These are phyloP conservation scores for Phoxinus phoxinus DNA, from an alignment of 2,113 vertebrate genomes.

Conservation along the genomic window DNA sequence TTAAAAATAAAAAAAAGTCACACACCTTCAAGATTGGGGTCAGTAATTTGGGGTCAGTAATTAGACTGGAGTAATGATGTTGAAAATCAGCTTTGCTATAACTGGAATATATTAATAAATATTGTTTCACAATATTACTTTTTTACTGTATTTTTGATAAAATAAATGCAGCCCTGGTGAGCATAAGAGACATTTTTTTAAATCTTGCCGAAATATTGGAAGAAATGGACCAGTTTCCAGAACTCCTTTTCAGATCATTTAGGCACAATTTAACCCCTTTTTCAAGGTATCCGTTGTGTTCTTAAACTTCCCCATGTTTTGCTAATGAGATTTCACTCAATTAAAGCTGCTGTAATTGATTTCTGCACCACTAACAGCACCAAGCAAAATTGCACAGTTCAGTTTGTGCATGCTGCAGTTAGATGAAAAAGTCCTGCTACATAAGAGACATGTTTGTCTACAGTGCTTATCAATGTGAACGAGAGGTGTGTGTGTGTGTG, in stretches of 20 bases:
- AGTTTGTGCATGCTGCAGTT: not conserved
- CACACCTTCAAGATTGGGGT: too few species aligned
- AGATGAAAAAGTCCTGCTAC: not conserved
- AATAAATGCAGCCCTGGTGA: too few species aligned
- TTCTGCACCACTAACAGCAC: not conserved
- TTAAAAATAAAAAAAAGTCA: too few species aligned
- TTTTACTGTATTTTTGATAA: not conserved
- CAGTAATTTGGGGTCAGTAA: too few species aligned
- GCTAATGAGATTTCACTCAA: constrained; percentile 4
- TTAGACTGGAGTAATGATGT: too few species aligned
- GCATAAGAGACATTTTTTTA: not conserved
- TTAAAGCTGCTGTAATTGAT: not conserved
- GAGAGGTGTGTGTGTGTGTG: not conserved
- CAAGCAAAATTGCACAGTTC: not conserved
- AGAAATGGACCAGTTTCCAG: not conserved
- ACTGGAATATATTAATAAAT: not conserved
- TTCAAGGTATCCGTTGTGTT: not conserved
- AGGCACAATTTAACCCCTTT: not conserved
- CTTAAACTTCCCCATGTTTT: not conserved
- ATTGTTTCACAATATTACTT: not conserved
- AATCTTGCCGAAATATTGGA: not conserved
- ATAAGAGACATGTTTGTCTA: not conserved
- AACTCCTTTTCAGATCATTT: not conserved
- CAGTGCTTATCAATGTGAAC: not conserved
- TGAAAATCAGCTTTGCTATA: not conserved